Percentiles rank a stretch among this genome's conserved stretches.
phyloP scores from a whole-genome alignment of 2,888 invertebrate genomes.

The Thyatira batis region DNA sequence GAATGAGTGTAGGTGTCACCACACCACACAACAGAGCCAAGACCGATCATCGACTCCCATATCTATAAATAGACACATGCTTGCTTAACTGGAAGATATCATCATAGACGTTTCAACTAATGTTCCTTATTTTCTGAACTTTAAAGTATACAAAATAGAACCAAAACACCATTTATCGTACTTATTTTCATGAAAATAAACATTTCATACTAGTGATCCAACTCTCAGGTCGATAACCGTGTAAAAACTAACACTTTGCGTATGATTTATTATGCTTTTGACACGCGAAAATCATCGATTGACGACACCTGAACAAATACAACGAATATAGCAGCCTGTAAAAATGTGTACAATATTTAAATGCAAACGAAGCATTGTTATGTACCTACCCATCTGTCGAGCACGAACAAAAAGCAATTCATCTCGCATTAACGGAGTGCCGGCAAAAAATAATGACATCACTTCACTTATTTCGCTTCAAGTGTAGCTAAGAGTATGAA shows the following conservation, averaged over 20 bases:
- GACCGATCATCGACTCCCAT: conserved; percentile 53
- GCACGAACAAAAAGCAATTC: conserved; percentile 68
- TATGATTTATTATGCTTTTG: conserved; percentile 5
- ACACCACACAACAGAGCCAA: conserved; percentile 38
- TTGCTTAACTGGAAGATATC: background rate
- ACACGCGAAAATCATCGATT: conserved; percentile 15
- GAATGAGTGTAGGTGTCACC: conserved; percentile 49
- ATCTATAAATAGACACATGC: conserved; percentile 29
- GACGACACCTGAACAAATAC: conserved; percentile 33
- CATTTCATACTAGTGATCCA: background rate
- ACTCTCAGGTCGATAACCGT: background rate
- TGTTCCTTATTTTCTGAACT: background rate
- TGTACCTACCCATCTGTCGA: conserved; percentile 53
- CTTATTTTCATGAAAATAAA: background rate
- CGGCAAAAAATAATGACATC: conserved; percentile 73
- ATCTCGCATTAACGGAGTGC: conserved; percentile 61
- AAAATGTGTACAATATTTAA: conserved; percentile 38
- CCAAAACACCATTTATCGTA: no score
- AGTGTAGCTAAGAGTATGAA: conserved; percentile 34
- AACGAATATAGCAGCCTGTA: conserved; percentile 25
- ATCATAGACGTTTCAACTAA: background rate
- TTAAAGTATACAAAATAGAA: no score
- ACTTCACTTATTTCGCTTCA: conserved; percentile 51
- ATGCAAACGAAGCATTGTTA: conserved; percentile 59
- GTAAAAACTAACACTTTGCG: background rate